phyloP scores from a whole-genome alignment of 2,888 invertebrate genomes.

The Lasioglossum leucozonium region DNA sequence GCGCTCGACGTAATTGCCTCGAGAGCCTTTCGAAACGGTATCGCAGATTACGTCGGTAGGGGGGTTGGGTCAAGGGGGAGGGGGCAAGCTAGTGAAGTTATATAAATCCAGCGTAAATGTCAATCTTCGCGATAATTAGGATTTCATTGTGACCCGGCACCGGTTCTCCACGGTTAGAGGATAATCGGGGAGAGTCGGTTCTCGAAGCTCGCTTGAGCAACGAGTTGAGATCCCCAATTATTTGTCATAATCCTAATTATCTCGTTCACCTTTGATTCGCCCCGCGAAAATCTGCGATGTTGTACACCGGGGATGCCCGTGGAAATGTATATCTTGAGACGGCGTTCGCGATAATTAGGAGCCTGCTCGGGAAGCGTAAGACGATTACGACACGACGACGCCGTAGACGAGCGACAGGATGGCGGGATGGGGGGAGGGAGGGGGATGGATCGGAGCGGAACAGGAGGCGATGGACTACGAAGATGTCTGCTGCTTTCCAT shows the following conservation, averaged over 20 bases:
- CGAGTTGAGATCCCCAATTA: slow-evolving; percentile 65
- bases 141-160: slow-evolving; percentile 45
- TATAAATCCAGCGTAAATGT: slow-evolving; percentile 37
- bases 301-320: slow-evolving; percentile 39
- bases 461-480: slow-evolving; percentile 30
- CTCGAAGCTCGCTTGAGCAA: slow-evolving; percentile 44
- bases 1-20: not conserved
- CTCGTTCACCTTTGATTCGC: slow-evolving; percentile 57
- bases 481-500: slow-evolving; percentile 59
- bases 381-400: slow-evolving; percentile 55
- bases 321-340: slow-evolving; percentile 48
- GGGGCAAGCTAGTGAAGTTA: slow-evolving; percentile 12
- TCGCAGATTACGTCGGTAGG: not conserved
- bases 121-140: slow-evolving; percentile 61
- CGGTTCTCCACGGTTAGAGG: slow-evolving; percentile 36
- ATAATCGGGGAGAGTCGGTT: slow-evolving; percentile 32
- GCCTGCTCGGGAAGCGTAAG: slow-evolving; percentile 57
- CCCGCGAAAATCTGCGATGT: slow-evolving; percentile 53
- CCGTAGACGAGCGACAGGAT: slow-evolving; percentile 40
- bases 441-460: not conserved
- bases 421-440: too few species aligned
- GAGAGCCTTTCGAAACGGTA: not conserved
- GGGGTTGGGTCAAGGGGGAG: not conserved
- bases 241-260: slow-evolving; percentile 71
- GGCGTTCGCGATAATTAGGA: slow-evolving; percentile 66